Conservation (phyloP, 2,797 vertebrate genomes). For the Cirrhinus mrigala region DNA sequence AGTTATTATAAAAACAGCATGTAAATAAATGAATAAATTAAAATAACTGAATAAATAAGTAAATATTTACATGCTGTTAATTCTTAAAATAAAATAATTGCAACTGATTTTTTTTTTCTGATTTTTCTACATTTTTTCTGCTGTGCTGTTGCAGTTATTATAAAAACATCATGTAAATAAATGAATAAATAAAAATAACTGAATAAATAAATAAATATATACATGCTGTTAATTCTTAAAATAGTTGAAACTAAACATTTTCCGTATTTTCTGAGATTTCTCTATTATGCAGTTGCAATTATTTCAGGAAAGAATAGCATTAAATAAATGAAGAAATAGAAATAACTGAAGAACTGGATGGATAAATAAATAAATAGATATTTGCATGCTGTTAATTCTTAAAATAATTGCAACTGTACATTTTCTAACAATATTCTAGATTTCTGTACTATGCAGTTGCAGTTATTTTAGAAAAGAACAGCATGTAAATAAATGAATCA, state of each 20-base stretch:
- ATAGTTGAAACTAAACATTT: neutral
- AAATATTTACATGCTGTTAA: neutral
- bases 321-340: too few species aligned
- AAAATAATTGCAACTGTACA: neutral
- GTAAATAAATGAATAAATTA: neutral
- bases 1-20: neutral
- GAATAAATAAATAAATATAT: too few species aligned
- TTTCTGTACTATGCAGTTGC: too few species aligned
- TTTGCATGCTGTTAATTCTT: neutral
- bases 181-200: too few species aligned
- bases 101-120: too few species aligned
- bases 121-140: too few species aligned
- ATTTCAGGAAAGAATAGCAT: too few species aligned
- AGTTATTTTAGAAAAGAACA: neutral
- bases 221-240: neutral
- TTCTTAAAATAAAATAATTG: neutral
- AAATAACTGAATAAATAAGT: neutral
- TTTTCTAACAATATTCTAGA: too few species aligned
- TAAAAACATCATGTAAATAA: too few species aligned
- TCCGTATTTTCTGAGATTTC: neutral
- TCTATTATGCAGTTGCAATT: neutral
- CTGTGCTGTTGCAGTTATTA: too few species aligned
- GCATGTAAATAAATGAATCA: too few species aligned
- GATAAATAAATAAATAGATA: neutral
- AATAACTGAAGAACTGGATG: too few species aligned